Evolutionary conservation across 92 coral and sea anemone genomes (phyloP).

Genomic region (Scolanthus callimorphus): DNA sequence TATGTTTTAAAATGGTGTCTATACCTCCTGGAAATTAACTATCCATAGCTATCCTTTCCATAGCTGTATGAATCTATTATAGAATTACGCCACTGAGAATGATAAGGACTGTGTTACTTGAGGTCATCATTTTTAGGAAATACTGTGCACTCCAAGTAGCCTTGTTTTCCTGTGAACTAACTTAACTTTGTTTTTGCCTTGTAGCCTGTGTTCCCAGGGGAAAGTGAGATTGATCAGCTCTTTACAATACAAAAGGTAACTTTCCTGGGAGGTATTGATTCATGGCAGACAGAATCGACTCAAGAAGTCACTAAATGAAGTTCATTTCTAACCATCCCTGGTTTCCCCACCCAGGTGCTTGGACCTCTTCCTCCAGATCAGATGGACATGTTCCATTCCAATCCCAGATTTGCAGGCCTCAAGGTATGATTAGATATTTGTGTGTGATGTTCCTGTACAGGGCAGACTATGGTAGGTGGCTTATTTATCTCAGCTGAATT

Average conservation of each 20-base stretch:
- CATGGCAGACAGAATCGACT: too few species aligned
- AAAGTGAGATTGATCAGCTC: conserved; percentile 95
- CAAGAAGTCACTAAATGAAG: too few species aligned
- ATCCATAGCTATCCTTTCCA: too few species aligned
- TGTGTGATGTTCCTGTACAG: not conserved
- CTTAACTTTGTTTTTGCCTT: conserved; percentile 6
- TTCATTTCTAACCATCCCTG: too few species aligned
- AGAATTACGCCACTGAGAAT: not conserved
- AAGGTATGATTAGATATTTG: conserved; percentile 43
- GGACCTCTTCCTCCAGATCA: conserved; percentile 98
- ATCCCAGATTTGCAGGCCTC: conserved; percentile 92
- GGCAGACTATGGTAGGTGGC: too few species aligned
- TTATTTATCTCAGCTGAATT: not conserved
- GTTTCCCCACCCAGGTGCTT: conserved; percentile 67
- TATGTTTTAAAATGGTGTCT: too few species aligned
- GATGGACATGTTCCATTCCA: conserved; percentile 94
- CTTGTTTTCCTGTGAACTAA: not conserved
- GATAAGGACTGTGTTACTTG: too few species aligned
- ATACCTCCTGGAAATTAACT: too few species aligned
- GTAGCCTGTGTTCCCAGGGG: conserved; percentile 98
- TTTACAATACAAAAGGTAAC: conserved; percentile 98
- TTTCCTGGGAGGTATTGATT: too few species aligned
- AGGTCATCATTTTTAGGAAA: too few species aligned
- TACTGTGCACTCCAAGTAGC: too few species aligned
- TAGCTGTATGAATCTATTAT: too few species aligned